Evolutionary conservation across 2,797 vertebrate genomes (phyloP).

Genomic region (Crenuchus spilurus): DNA sequence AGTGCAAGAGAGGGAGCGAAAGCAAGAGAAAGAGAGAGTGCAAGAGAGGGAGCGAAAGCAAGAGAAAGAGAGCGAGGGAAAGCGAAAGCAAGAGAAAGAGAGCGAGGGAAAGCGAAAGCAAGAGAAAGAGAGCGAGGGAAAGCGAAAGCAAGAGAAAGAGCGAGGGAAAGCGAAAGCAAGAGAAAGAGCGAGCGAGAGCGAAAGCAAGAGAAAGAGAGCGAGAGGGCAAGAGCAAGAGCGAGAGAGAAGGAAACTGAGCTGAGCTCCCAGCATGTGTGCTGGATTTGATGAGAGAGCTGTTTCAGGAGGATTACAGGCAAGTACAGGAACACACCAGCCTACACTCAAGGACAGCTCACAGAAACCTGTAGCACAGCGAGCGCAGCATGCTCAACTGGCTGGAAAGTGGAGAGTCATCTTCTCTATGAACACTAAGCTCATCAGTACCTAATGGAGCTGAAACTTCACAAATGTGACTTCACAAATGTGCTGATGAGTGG

Average conservation of each 20-base stretch:
- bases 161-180: too few relatives aligned
- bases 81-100: too few relatives aligned
- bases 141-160: too few relatives aligned
- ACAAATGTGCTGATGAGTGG: background rate
- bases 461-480: slow-evolving; percentile 9
- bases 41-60: too few relatives aligned
- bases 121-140: too few relatives aligned
- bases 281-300: slow-evolving; percentile 19
- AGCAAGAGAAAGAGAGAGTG: too few relatives aligned
- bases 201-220: too few relatives aligned
- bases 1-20: too few relatives aligned
- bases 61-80: too few relatives aligned
- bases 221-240: background rate
- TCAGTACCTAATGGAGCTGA: slow-evolving; percentile 12
- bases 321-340: slow-evolving; percentile 5
- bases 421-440: background rate
- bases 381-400: background rate
- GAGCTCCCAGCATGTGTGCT: slow-evolving; percentile 15
- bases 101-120: too few relatives aligned
- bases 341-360: slow-evolving; percentile 23
- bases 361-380: background rate
- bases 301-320: slow-evolving; percentile 41
- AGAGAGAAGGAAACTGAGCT: slow-evolving; percentile 4
- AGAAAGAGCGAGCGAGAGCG: background rate
- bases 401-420: background rate